Base-by-base conservation (phyloP, 2,888 invertebrate genomes). In the Phorcus lineatus region DNA sequence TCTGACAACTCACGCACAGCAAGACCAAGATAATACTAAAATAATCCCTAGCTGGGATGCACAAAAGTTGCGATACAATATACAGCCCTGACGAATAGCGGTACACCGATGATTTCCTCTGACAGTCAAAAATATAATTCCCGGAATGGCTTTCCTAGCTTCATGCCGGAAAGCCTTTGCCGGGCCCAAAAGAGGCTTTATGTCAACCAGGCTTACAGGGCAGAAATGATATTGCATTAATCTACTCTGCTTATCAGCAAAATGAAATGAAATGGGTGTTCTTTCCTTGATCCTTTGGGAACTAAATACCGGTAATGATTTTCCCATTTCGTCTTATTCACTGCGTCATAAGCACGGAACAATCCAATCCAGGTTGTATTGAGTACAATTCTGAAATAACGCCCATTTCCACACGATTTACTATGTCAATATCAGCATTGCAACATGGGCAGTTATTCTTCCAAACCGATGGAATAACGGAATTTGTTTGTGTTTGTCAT, bases 221-320 rank as follows among this genome's bases (percentile, higher is more conserved):
- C 57, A 66, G 77, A 78, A 78, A 62, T 78, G 77, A 78, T 78
- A 78, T 78, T 78, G 77, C 66, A 52, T 52, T 78, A 77, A 77
- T 77, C 77, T 77, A 36, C 22, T 57, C 54, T 55, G 77, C 54
- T 57, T 54, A 55, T 55, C 57, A 31, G 77, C 55, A 77, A 55
- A 55, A 62, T 78, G 77, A 78, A 78, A 78, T 78, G 77, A 78
- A 78, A 57, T 78, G 62, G 52, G 66, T 66, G 62, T 78, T 66
- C 66, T 78, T 78, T 52, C 66, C 66, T 36, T 66, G 77, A 66
- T 78, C 77, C 53, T 40, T 19, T 17, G 66, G 77, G 66, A 47
- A 19, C 28, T 57, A n/a, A 52, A 78, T 66, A 78, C 77, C 66
- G 62, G 77, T 78, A 66, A 78, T 78, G 62, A 78, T 70, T 70